These are phyloP conservation scores for Anolis sagrei DNA, from an alignment of 2,113 vertebrate genomes.

Conservation along the genomic window DNA sequence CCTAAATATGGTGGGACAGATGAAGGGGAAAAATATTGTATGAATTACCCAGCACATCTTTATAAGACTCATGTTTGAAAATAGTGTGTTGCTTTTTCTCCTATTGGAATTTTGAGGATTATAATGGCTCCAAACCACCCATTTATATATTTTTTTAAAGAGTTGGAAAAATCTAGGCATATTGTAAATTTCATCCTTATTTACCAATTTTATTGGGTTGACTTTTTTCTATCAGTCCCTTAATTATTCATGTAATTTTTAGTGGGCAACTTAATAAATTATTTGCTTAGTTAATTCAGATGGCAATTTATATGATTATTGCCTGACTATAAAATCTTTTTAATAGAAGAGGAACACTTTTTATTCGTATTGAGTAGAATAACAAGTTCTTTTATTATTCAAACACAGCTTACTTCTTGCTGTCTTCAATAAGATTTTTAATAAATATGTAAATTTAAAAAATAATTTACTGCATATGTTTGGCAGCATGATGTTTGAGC, in stretches of 20 bases:
- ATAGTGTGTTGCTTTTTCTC: not conserved
- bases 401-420: conserved; percentile 76
- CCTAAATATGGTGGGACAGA: not conserved
- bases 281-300: conserved; percentile 74
- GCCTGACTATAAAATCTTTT: conserved; percentile 73
- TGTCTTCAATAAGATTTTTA: conserved; percentile 82
- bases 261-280: conserved; percentile 63
- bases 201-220: conserved; percentile 39
- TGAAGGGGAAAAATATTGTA: not conserved
- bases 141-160: not conserved
- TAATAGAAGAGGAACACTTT: conserved; percentile 54
- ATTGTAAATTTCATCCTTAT: conserved; percentile 41
- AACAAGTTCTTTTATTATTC: conserved; percentile 82
- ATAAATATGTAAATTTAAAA: conserved; percentile 85
- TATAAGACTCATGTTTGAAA: not conserved
- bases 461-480: conserved; percentile 81
- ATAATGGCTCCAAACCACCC: not conserved
- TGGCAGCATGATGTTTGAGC: conserved; percentile 76
- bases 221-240: conserved; percentile 49
- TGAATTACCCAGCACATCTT: not conserved
- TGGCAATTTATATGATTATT: conserved; percentile 74
- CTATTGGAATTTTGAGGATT: not conserved
- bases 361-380: conserved; percentile 75
- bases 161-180: conserved; percentile 16
- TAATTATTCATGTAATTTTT: conserved; percentile 64